Conservation (phyloP, 2,113 vertebrate species). For the Lampris megalopsis region DNA sequence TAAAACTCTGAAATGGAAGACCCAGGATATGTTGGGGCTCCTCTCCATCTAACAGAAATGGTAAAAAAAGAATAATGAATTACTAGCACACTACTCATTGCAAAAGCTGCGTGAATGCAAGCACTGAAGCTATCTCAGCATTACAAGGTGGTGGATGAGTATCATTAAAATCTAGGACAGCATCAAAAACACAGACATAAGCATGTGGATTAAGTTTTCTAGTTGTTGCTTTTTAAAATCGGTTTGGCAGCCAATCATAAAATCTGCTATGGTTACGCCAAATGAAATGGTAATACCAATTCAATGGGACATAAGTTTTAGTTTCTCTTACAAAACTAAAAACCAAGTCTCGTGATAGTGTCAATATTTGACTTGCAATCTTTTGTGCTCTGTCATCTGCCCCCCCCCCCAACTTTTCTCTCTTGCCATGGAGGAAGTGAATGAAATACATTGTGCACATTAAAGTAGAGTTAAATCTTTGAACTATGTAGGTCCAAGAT, state of each 20-base stretch:
- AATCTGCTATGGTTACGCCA: neutral
- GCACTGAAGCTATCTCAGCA: neutral
- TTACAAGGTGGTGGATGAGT: neutral
- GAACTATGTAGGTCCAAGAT: too few relatives aligned
- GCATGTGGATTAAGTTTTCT: too few relatives aligned
- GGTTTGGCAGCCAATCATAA: neutral
- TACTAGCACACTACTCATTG: neutral
- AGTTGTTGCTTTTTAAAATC: neutral
- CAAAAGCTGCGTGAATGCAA: neutral
- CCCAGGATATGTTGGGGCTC: conserved; percentile 97
- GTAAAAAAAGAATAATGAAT: neutral
- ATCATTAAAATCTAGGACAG: too few relatives aligned
- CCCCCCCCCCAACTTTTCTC: neutral
- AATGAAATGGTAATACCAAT: too few relatives aligned
- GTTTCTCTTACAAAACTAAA: too few relatives aligned
- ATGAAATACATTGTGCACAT: neutral
- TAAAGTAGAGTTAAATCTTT: too few relatives aligned
- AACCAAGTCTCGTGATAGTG: too few relatives aligned
- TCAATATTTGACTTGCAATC: too few relatives aligned
- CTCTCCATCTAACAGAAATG: conserved; percentile 89
- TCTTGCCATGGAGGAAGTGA: neutral
- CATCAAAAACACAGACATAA: too few relatives aligned
- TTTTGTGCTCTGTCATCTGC: conserved; percentile 5
- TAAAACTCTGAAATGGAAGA: conserved; percentile 94
- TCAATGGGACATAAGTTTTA: too few relatives aligned